phyloP scores from a whole-genome alignment of 1,140 invertebrate genomes.

The Aphelenchoides fujianensis region DNA sequence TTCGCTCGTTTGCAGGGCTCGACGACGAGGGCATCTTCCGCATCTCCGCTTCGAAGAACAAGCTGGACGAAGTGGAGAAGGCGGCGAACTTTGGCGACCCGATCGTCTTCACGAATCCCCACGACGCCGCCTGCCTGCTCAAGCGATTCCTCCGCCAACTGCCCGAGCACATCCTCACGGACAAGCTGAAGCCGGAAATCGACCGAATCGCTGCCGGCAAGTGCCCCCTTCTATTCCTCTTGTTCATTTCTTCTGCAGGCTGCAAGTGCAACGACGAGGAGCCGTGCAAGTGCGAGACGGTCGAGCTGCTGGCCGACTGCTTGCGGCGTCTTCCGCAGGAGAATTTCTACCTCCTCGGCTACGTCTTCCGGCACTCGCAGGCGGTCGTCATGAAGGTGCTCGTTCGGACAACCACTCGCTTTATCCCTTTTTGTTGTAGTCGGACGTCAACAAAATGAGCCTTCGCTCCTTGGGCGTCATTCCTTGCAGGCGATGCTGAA shows the following conservation, averaged over 20 bases:
- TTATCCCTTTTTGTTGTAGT: slow-evolving; percentile 34
- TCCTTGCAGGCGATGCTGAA: slow-evolving; percentile 51
- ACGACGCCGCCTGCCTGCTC: slow-evolving; percentile 51
- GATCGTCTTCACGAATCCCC: slow-evolving; percentile 36
- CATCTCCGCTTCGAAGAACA: slow-evolving; percentile 47
- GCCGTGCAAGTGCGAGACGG: slow-evolving; percentile 35
- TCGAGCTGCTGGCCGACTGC: slow-evolving; percentile 30
- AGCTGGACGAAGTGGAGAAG: slow-evolving; percentile 50
- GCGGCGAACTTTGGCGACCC: slow-evolving; percentile 28
- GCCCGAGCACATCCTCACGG: slow-evolving; percentile 28
- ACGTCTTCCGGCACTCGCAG: slow-evolving; percentile 50
- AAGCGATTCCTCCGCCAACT: slow-evolving; percentile 45
- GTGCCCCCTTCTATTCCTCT: slow-evolving; percentile 32
- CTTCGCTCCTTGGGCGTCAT: slow-evolving; percentile 46
- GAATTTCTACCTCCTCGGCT: slow-evolving; percentile 51
- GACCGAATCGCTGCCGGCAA: background rate
- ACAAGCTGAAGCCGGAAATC: slow-evolving; percentile 6
- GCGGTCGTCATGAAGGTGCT: slow-evolving; percentile 46
- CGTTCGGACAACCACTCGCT: background rate
- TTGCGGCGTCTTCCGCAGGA: slow-evolving; percentile 39
- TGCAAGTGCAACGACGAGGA: slow-evolving; percentile 35
- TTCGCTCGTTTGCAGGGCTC: slow-evolving; percentile 47
- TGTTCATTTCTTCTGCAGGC: too few species aligned
- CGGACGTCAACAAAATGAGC: slow-evolving; percentile 52
- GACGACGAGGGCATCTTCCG: slow-evolving; percentile 53